Evolutionary conservation across 2,888 invertebrate genomes (phyloP).

Genomic region (Harpagoxenus sublaevis): DNA sequence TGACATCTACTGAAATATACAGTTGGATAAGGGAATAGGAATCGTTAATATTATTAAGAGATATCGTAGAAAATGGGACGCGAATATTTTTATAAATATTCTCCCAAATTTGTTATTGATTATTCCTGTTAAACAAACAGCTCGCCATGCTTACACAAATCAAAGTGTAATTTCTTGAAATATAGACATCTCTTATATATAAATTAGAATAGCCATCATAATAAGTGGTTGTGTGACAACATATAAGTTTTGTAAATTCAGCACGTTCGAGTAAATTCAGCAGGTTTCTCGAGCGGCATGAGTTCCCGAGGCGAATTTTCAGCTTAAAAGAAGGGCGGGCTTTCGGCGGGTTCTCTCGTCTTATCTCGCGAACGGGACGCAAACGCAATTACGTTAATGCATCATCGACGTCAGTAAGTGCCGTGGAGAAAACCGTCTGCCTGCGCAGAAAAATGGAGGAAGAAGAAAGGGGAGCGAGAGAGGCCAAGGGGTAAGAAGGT

Average conservation of each 20-base stretch:
- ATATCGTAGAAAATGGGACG: neutral
- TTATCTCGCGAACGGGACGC: conserved; percentile 40
- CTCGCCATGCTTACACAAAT: neutral
- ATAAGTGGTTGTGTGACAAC: neutral
- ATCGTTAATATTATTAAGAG: neutral
- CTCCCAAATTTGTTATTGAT: neutral
- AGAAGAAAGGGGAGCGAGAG: conserved; percentile 26
- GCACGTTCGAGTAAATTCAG: neutral
- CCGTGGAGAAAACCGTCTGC: conserved; percentile 33
- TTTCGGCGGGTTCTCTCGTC: conserved; percentile 8
- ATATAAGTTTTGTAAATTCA: neutral
- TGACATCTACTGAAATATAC: neutral
- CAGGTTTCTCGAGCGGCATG: neutral
- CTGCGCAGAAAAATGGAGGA: conserved; percentile 31
- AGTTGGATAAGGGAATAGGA: neutral
- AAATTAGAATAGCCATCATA: neutral
- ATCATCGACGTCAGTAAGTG: conserved; percentile 55
- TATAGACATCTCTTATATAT: neutral
- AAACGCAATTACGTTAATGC: conserved; percentile 46
- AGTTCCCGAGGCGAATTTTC: conserved; percentile 9
- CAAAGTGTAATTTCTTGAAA: neutral
- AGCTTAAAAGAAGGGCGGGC: neutral
- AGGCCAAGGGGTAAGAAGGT: conserved; percentile 12
- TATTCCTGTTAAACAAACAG: neutral
- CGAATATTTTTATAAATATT: neutral